phyloP scores from a whole-genome alignment of 2,113 vertebrate genomes.

The Malurus cyaneus region DNA sequence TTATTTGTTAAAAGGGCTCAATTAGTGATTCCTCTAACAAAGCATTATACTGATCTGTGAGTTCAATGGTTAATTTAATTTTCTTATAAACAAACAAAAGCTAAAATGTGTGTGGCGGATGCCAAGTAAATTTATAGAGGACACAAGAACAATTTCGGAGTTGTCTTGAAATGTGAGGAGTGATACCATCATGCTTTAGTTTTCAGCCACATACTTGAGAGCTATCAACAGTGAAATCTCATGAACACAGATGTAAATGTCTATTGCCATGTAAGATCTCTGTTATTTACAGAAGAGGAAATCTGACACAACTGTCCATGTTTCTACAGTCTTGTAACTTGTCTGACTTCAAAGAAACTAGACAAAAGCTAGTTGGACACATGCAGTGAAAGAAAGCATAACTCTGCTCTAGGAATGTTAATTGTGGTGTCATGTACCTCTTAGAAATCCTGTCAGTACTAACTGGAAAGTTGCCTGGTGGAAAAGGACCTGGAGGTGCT shows the following conservation, averaged over 20 bases:
- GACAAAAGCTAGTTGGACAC: not conserved
- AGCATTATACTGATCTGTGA: not conserved
- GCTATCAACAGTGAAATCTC: not conserved
- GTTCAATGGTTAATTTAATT: not conserved
- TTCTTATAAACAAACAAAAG: not conserved
- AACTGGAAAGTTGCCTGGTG: not conserved
- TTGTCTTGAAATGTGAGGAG: not conserved
- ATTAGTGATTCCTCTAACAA: not conserved
- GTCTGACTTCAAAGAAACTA: not conserved
- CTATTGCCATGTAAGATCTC: not conserved
- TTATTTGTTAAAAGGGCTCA: not conserved
- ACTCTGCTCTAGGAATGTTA: not conserved
- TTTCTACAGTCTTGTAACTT: not conserved
- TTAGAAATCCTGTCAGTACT: not conserved
- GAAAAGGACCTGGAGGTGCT: not conserved
- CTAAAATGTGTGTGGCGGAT: not conserved
- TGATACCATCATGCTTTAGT: not conserved
- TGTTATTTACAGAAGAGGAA: not conserved
- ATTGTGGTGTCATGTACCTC: no score
- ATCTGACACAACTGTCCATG: not conserved
- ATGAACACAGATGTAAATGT: not conserved
- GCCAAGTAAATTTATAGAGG: not conserved
- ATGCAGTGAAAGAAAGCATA: accelerated
- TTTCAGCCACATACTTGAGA: not conserved
- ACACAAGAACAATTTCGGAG: not conserved